Conservation (phyloP, 2,797 vertebrate genomes). For the Argentina silus region DNA sequence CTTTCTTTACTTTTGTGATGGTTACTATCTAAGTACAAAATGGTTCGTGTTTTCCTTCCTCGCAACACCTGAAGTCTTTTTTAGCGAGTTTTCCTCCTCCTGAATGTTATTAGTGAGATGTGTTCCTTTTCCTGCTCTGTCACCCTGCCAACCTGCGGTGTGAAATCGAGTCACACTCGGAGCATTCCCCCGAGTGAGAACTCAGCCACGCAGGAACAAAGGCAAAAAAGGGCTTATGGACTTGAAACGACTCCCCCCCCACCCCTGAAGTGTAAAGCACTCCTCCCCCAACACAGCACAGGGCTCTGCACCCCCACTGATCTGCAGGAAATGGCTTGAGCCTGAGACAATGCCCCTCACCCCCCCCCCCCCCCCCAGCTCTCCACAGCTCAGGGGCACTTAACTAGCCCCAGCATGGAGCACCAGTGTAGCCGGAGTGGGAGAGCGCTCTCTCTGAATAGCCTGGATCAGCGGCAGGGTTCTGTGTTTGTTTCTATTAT, state of each 20-base stretch:
- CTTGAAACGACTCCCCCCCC: constrained; percentile 81
- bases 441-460: constrained; percentile 68
- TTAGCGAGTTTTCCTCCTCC: constrained; percentile 60
- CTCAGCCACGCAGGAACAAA: constrained; percentile 83
- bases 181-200: constrained; percentile 76
- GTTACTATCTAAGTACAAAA: constrained; percentile 43
- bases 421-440: constrained; percentile 65
- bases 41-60: constrained; percentile 44
- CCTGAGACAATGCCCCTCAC: constrained; percentile 80
- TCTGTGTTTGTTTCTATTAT: constrained; percentile 79
- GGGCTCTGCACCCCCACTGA: constrained; percentile 78
- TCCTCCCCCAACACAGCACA: constrained; percentile 79
- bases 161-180: constrained; percentile 80
- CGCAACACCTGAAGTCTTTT: constrained; percentile 53
- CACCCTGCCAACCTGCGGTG: constrained; percentile 73
- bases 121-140: constrained; percentile 72
- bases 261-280: constrained; percentile 77
- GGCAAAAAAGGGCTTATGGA: constrained; percentile 81
- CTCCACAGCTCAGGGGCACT: constrained; percentile 63
- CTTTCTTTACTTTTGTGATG: too few species aligned
- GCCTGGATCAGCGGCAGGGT: constrained; percentile 71
- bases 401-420: constrained; percentile 77
- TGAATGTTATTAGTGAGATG: constrained; percentile 76
- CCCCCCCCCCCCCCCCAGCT: constrained; percentile 49
- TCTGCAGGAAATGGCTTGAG: constrained; percentile 84